phyloP scores from a whole-genome alignment of 2,113 vertebrate genomes.

The Oncorhynchus masou region DNA sequence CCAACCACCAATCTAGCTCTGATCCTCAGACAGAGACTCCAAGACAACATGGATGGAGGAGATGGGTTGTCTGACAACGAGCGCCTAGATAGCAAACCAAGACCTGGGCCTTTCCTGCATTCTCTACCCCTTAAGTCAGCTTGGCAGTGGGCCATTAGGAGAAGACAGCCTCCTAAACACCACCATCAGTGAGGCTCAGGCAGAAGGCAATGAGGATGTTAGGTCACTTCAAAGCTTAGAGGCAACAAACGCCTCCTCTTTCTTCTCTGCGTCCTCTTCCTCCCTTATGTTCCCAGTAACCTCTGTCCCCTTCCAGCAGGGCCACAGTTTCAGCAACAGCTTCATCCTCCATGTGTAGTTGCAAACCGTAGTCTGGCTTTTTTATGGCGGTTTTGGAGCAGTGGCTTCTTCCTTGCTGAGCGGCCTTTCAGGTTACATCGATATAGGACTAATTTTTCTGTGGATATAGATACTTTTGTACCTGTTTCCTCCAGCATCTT shows the following conservation, averaged over 20 bases:
- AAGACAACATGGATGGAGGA: constrained; percentile 14
- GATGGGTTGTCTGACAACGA: constrained; percentile 40
- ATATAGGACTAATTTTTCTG: too few species aligned
- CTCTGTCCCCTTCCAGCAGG: constrained; percentile 59
- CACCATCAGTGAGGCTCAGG: constrained; percentile 74
- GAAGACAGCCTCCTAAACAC: constrained; percentile 65
- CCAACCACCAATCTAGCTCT: constrained; percentile 44
- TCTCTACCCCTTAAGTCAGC: constrained; percentile 55
- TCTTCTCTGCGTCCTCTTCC: constrained; percentile 66
- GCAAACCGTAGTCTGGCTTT: too few species aligned
- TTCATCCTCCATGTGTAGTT: constrained; percentile 74
- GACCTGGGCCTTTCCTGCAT: constrained; percentile 68
- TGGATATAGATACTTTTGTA: too few species aligned
- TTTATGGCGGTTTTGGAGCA: too few species aligned
- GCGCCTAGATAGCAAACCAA: constrained; percentile 60
- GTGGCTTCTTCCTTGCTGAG: too few species aligned
- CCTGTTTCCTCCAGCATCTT: too few species aligned
- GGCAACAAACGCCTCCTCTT: constrained; percentile 56
- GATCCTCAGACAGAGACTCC: constrained; percentile 25
- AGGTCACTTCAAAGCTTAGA: constrained; percentile 70
- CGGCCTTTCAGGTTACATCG: too few species aligned
- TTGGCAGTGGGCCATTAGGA: constrained; percentile 47
- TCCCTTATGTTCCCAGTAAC: constrained; percentile 62
- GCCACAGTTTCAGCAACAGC: constrained; percentile 81
- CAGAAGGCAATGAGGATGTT: constrained; percentile 66